Evolutionary conservation across 1,140 invertebrate genomes (phyloP).

Genomic region (Eciton burchellii): DNA sequence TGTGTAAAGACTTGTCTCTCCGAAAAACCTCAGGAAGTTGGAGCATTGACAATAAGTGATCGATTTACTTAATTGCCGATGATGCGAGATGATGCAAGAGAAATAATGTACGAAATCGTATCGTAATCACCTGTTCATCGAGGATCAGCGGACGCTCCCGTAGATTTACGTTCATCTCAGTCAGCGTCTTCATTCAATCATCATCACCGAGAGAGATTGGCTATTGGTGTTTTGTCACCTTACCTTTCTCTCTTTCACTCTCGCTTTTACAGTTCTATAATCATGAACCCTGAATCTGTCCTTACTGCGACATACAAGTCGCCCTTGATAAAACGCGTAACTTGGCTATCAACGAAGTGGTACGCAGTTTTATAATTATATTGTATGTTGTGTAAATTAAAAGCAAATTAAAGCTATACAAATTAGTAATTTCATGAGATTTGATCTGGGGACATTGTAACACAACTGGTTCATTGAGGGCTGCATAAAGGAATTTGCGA

Average conservation of each 20-base stretch:
- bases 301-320: background rate
- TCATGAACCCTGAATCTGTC: background rate
- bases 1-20: constrained; percentile 1
- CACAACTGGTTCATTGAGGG: constrained; percentile 10
- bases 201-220: constrained; percentile 30
- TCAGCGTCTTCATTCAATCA: constrained; percentile 63
- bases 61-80: constrained; percentile 24
- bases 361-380: background rate
- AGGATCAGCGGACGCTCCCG: constrained; percentile 59
- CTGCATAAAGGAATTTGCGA: constrained; percentile 8
- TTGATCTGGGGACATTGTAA: too few species aligned
- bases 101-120: constrained; percentile 67
- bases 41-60: constrained; percentile 33
- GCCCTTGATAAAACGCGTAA: constrained; percentile 17
- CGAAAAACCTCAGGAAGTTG: constrained; percentile 2
- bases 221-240: constrained; percentile 20
- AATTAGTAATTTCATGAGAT: too few species aligned
- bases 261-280: constrained; percentile 42
- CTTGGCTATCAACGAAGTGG: background rate
- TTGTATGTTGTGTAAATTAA: background rate
- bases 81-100: constrained; percentile 55
- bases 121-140: constrained; percentile 70
- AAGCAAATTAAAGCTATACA: too few species aligned
- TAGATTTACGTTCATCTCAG: constrained; percentile 65
- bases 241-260: constrained; percentile 40